Evolutionary conservation across 2,113 vertebrate species (phyloP).

Genomic region (Ceuthmochares aereus): DNA sequence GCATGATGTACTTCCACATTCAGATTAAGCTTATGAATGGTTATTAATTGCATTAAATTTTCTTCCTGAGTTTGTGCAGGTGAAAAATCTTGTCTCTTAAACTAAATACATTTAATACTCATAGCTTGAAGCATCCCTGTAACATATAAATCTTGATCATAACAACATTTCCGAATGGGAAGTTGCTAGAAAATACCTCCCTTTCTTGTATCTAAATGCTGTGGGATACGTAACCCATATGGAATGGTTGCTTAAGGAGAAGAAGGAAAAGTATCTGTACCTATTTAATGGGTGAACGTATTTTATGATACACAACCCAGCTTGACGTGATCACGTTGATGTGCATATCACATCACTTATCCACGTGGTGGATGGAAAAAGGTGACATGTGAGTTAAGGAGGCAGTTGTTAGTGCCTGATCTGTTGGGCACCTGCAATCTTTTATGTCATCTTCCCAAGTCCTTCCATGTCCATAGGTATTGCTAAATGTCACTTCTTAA

Average conservation of each 20-base stretch:
- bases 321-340: neutral
- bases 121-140: neutral
- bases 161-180: neutral
- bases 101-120: neutral
- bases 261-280: neutral
- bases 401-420: constrained; percentile 31
- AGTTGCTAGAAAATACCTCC: neutral
- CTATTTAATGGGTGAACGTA: neutral
- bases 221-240: neutral
- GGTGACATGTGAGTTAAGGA: constrained; percentile 30
- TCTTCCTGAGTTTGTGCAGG: neutral
- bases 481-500: constrained; percentile 10
- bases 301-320: neutral
- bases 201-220: neutral
- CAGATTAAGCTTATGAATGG: neutral
- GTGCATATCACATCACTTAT: neutral
- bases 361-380: neutral
- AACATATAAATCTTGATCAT: neutral
- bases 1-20: neutral
- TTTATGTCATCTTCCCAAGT: constrained; percentile 8
- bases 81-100: neutral
- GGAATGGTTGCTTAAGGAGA: neutral
- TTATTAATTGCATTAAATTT: neutral
- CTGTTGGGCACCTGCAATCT: neutral
- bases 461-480: neutral